phyloP scores from a whole-genome alignment of 2,888 invertebrate species.

The Drosophila kambysellisi region DNA sequence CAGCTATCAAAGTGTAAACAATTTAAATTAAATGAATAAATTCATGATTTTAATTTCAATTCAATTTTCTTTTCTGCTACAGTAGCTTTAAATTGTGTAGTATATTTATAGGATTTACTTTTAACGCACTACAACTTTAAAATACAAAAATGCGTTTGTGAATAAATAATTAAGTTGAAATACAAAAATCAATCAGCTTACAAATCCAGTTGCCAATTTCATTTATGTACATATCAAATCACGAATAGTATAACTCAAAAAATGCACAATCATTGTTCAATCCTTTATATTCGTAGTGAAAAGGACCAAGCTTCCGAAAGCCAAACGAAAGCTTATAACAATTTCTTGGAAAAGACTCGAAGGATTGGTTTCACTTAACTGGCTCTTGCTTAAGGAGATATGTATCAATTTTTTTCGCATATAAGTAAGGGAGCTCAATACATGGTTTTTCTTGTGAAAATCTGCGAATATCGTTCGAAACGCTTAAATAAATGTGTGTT shows the following conservation, averaged over 20 bases:
- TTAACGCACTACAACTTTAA: neutral
- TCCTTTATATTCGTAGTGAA: too few relatives aligned
- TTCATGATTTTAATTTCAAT: neutral
- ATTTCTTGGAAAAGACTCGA: neutral
- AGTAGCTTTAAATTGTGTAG: neutral
- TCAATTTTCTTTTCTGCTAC: neutral
- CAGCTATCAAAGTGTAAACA: neutral
- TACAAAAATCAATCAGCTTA: neutral
- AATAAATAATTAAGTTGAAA: neutral
- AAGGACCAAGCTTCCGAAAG: neutral
- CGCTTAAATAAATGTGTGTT: neutral
- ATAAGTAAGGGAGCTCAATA: neutral
- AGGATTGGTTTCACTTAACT: neutral
- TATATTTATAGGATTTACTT: neutral
- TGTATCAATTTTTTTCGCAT: neutral
- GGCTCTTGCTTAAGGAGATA: neutral
- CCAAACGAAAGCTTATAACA: neutral
- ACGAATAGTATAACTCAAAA: neutral
- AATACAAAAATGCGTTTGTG: neutral
- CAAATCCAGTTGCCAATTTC: neutral
- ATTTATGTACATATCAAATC: neutral
- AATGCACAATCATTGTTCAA: neutral
- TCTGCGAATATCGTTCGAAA: neutral
- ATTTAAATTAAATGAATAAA: neutral
- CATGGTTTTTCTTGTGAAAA: neutral